Conservation (phyloP, 1,140 invertebrate species). For the Pseudomyrmex cubaensis region DNA sequence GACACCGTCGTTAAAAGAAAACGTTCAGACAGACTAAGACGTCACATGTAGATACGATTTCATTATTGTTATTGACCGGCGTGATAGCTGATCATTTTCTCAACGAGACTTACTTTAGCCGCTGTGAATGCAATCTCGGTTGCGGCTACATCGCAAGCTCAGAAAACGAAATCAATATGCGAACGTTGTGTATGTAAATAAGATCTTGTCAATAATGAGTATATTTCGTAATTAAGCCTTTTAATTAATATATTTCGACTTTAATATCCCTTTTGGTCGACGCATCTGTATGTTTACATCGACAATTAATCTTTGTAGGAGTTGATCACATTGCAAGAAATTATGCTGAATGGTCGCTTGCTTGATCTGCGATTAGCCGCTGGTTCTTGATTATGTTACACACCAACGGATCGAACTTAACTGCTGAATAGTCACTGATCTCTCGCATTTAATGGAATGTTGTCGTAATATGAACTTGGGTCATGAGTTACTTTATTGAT, state of each 20-base stretch:
- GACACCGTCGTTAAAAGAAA: background rate
- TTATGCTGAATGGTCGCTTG: conserved; percentile 16
- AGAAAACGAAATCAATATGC: background rate
- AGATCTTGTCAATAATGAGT: conserved; percentile 10
- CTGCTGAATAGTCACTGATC: conserved; percentile 13
- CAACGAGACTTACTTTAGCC: background rate
- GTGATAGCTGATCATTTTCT: background rate
- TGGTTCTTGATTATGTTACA: conserved; percentile 29
- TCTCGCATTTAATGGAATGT: background rate
- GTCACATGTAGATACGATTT: conserved; percentile 32
- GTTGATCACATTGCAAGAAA: background rate
- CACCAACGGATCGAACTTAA: background rate
- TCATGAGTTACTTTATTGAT: background rate
- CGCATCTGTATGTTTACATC: background rate
- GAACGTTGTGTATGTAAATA: background rate
- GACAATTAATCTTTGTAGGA: conserved; percentile 11
- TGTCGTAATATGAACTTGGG: background rate
- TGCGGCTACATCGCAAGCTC: background rate
- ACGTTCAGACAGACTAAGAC: background rate
- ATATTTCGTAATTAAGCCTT: background rate
- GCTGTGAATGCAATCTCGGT: background rate
- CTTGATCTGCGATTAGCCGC: conserved; percentile 16
- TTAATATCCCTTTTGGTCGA: background rate
- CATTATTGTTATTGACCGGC: conserved; percentile 28
- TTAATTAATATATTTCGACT: background rate